Evolutionary conservation across 1,140 invertebrate genomes (phyloP).

Genomic region (Diorhabda sublineata): DNA sequence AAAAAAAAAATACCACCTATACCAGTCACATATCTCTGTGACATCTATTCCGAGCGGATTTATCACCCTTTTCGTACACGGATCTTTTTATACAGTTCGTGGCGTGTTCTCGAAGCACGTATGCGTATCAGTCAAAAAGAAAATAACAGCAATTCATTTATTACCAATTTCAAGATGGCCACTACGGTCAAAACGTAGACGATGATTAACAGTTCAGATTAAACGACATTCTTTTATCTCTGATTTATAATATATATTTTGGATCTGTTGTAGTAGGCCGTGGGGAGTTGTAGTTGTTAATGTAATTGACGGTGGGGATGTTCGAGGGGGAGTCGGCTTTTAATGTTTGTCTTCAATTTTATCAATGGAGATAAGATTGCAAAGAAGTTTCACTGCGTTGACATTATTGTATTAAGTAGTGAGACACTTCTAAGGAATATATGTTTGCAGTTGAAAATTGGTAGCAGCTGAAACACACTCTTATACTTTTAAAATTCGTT

Average conservation of each 20-base stretch:
- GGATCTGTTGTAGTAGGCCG: conserved; percentile 12
- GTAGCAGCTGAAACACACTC: too few species aligned
- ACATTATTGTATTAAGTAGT: too few species aligned
- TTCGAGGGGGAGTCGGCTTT: not conserved
- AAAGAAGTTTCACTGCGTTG: not conserved
- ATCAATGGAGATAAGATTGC: conserved; percentile 10
- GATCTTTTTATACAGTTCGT: conserved; percentile 9
- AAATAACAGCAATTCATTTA: conserved; percentile 19
- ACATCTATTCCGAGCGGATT: conserved; percentile 7
- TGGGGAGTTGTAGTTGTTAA: conserved; percentile 13
- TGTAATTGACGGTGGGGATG: conserved; percentile 9
- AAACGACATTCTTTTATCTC: conserved; percentile 18
- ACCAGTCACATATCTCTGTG: conserved; percentile 3
- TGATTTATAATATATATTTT: conserved; percentile 9
- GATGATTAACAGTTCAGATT: conserved; percentile 17
- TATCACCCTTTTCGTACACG: conserved; percentile 7
- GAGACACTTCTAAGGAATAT: too few species aligned
- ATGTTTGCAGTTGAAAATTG: too few species aligned
- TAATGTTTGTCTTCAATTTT: conserved; percentile 15
- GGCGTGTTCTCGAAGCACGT: conserved; percentile 9
- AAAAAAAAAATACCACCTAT: too few species aligned
- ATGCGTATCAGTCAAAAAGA: conserved; percentile 13
- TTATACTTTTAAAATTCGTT: too few species aligned
- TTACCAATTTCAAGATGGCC: conserved; percentile 18
- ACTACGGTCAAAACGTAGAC: conserved; percentile 8